phyloP scores from a whole-genome alignment of 2,797 vertebrate genomes.

The Galago senegalensis region DNA sequence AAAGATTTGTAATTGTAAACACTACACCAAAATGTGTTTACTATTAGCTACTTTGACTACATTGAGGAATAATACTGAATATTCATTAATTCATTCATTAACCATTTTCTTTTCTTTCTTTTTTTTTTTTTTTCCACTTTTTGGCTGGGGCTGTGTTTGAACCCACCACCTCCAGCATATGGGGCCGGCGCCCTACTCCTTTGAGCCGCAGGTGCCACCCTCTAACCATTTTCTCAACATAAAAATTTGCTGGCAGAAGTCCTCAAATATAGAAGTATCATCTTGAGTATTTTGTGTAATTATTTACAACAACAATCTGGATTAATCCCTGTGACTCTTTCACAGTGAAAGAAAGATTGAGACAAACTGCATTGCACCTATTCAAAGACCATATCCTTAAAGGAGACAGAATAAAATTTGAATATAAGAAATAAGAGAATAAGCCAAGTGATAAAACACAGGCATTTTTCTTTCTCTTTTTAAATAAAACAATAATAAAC shows the following conservation, averaged over 20 bases:
- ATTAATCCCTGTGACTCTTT: not conserved
- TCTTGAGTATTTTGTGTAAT: not conserved
- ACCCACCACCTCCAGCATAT: too few species aligned
- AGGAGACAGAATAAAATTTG: not conserved
- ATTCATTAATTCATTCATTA: conserved; percentile 16
- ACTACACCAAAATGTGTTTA: not conserved
- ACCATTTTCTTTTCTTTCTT: too few species aligned
- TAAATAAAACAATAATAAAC: conserved; percentile 54
- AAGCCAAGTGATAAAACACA: not conserved
- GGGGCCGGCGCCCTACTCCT: too few species aligned
- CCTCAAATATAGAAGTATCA: not conserved
- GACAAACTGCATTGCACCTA: not conserved
- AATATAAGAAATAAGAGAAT: conserved; percentile 43
- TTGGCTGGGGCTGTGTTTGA: too few species aligned
- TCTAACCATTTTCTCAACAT: not conserved
- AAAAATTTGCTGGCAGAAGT: conserved; percentile 17
- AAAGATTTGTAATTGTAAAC: conserved; percentile 17
- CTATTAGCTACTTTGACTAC: not conserved
- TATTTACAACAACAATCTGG: not conserved
- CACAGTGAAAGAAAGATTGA: conserved; percentile 38
- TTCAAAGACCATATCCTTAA: not conserved
- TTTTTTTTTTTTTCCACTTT: not conserved
- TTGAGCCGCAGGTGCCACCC: too few species aligned
- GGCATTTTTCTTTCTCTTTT: conserved; percentile 47
- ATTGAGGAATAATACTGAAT: not conserved